Base-by-base conservation (phyloP, 2,888 invertebrate genomes). In the Agapetus fuscipes region DNA sequence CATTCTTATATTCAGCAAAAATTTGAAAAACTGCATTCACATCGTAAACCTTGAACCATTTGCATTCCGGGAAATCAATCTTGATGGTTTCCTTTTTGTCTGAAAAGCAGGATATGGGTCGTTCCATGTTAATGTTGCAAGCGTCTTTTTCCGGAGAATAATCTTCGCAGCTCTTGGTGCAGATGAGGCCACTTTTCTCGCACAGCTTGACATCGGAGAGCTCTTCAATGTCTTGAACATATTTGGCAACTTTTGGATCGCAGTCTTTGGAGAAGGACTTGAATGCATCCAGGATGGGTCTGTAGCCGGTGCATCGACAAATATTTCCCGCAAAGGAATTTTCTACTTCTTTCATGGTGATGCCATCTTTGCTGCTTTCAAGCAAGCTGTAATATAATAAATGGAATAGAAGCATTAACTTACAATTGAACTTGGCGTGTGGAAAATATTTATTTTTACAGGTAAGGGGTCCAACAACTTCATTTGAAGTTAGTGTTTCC, bases 261-360 rank as follows among this genome's bases (percentile, higher is more conserved):
- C 61, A 61, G 53, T 66, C 69, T 9, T 48, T 51, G 12, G 67
- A 63, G 36, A 75, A 56, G 1, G 72, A 63, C 52, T 74, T 74
- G 54, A 76, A 73, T 7, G 73, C 73, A 46, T 73, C 62, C 20
- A 62, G 48, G 41, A 76, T 75, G 10, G 75, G 64, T 26, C 74
- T 56, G 51, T 74, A 76, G 2, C 74, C 75, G 3, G 81, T 81
- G 52, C 80, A 81, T 26, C 80, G 64, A 48, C 80, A 81, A 36
- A 80, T 70, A 50, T 79, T 78, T 12, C 79, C 74, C 17, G 76
- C 78, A 50, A 80, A 77, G 0, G 72, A 68, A 51, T 78, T 72
- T 53, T 80, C 80, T 2, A 78, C 64, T 41, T 76, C 67, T 48
- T 71, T 58, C 66, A 69, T 70, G 0, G 71, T 67, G 28, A 67